Conservation (phyloP, 2,797 vertebrate genomes). For the Danionella dracula region DNA sequence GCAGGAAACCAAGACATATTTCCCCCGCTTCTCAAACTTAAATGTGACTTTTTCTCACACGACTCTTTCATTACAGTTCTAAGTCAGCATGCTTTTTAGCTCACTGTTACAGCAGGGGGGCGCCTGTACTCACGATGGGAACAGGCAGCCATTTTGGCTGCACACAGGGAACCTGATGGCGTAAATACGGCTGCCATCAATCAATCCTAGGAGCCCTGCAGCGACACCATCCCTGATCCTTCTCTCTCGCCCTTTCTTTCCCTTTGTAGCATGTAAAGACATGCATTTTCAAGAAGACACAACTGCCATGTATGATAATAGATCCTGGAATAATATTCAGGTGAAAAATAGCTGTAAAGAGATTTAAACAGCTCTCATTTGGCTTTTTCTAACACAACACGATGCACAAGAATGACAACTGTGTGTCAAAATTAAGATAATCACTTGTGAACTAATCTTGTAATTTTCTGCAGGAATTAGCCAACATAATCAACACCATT, state of each 20-base stretch:
- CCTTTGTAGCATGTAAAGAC: constrained; percentile 51
- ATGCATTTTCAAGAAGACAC: constrained; percentile 31
- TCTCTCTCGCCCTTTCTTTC: constrained; percentile 23
- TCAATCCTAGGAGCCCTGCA: constrained; percentile 56
- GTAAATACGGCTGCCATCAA: constrained; percentile 64
- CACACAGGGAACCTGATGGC: constrained; percentile 62
- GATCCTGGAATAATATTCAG: background rate
- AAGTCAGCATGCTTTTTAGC: constrained; percentile 48
- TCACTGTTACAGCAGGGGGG: constrained; percentile 41
- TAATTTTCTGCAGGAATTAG: constrained; percentile 3
- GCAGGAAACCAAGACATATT: constrained; percentile 12
- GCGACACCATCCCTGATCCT: constrained; percentile 54
- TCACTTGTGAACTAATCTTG: constrained; percentile 10
- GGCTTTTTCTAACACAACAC: background rate
- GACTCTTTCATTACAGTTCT: constrained; percentile 45
- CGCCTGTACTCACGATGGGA: constrained; percentile 61
- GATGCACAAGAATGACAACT: background rate
- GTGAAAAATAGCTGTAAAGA: background rate
- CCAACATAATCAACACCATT: constrained; percentile 11
- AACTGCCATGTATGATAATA: constrained; percentile 7
- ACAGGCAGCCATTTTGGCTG: constrained; percentile 68
- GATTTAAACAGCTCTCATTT: background rate
- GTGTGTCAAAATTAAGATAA: constrained; percentile 3
- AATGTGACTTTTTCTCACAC: constrained; percentile 42
- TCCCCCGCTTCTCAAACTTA: constrained; percentile 9